Percentiles rank a stretch among this genome's conserved stretches.
These are phyloP conservation scores for Sycophila sp. DNA, from an alignment of 1,140 invertebrate species.

Conservation along the genomic window DNA sequence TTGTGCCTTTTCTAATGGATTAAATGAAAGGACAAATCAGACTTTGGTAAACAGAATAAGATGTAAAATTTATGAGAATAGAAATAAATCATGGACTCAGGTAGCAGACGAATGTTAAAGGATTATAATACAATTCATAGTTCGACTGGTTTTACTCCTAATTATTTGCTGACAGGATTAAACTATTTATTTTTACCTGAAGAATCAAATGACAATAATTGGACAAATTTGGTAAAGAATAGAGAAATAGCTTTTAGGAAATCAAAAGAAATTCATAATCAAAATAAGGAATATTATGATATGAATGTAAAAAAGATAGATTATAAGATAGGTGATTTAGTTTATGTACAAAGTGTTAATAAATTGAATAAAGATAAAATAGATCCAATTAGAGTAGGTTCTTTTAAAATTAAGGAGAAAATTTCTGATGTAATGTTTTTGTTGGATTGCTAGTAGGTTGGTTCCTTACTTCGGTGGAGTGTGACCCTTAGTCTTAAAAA, in stretches of 20 bases:
- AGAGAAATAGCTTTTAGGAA: not conserved
- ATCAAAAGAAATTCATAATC: not conserved
- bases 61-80: too few species aligned
- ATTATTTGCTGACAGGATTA: not conserved
- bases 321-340: not conserved
- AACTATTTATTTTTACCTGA: not conserved
- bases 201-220: not conserved
- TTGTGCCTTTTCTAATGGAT: conserved; percentile 29
- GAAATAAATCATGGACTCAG: not conserved
- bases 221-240: not conserved
- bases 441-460: too few species aligned
- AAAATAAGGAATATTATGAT: not conserved
- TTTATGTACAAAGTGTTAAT: not conserved
- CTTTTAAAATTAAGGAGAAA: not conserved
- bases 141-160: not conserved
- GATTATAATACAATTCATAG: not conserved
- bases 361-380: not conserved
- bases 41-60: conserved; percentile 43
- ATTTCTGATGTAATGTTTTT: not conserved
- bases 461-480: too few species aligned
- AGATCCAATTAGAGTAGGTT: not conserved
- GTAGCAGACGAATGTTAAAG: not conserved
- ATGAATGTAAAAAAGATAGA: not conserved
- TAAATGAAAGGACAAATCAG: conserved; percentile 37
- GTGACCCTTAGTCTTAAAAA: too few species aligned